Evolutionary conservation across 2,888 invertebrate species (phyloP).

Genomic region (Chymomyza caudatula): DNA sequence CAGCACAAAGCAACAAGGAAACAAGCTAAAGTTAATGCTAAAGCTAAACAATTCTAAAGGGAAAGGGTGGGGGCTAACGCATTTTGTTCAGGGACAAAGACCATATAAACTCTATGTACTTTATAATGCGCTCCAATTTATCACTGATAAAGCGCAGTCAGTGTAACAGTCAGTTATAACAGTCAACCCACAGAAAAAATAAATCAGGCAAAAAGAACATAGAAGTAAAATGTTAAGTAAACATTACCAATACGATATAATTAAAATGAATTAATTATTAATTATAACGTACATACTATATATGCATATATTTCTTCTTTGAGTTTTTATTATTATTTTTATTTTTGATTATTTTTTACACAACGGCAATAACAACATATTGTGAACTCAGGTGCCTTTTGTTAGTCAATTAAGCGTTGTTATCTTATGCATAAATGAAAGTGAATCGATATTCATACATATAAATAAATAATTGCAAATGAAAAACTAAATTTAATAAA

Average conservation of each 20-base stretch:
- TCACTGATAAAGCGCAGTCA: constrained; percentile 35
- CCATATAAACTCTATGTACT: constrained; percentile 56
- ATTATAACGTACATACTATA: constrained; percentile 2
- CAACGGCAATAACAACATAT: constrained; percentile 63
- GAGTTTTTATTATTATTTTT: constrained; percentile 29
- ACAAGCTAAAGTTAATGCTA: constrained; percentile 1
- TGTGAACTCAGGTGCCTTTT: constrained; percentile 77
- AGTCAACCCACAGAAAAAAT: constrained; percentile 14
- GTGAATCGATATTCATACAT: constrained; percentile 27
- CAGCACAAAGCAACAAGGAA: constrained; percentile 38
- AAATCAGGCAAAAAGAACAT: background rate
- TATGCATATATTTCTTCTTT: constrained; percentile 32
- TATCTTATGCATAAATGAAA: constrained; percentile 64
- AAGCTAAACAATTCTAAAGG: constrained; percentile 41
- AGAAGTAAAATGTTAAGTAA: constrained; percentile 19
- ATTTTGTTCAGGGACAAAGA: constrained; percentile 69
- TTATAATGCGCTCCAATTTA: constrained; percentile 6
- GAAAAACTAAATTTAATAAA: background rate
- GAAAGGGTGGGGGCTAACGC: constrained; percentile 43
- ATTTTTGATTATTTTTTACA: constrained; percentile 41
- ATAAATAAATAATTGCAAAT: background rate
- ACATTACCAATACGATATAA: constrained; percentile 58
- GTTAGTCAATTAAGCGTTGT: constrained; percentile 75
- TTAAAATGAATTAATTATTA: constrained; percentile 52
- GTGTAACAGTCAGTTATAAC: constrained; percentile 22